Evolutionary conservation across 2,797 vertebrate species (phyloP).

Genomic region (Cichlasoma orientale): DNA sequence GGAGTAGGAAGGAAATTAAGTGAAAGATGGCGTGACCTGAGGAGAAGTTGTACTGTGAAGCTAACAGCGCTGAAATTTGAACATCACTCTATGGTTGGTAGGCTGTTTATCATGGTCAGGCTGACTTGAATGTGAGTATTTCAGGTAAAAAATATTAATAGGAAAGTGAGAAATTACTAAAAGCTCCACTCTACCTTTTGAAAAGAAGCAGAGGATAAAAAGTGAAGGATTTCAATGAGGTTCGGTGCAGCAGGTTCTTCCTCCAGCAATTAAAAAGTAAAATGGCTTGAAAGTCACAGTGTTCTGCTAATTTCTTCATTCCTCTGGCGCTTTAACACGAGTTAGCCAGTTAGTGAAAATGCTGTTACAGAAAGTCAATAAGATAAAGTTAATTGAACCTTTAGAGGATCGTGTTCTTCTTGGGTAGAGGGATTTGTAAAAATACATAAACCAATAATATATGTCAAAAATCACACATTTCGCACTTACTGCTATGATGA

Average conservation of each 20-base stretch:
- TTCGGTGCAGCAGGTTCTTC: background rate
- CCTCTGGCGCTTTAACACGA: no score
- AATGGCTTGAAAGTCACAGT: background rate
- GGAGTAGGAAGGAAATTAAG: background rate
- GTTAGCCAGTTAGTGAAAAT: no score
- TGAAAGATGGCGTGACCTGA: background rate
- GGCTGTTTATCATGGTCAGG: background rate
- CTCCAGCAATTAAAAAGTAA: background rate
- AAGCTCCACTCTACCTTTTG: background rate
- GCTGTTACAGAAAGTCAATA: no score
- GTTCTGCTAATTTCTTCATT: background rate
- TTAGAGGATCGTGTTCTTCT: no score
- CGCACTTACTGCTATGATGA: no score
- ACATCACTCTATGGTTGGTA: background rate
- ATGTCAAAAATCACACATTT: no score
- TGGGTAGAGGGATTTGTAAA: no score
- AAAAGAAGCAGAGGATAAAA: background rate
- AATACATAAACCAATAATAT: no score
- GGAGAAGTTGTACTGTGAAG: background rate
- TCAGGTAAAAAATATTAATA: background rate
- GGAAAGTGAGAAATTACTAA: background rate
- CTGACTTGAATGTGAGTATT: background rate
- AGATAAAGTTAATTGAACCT: no score
- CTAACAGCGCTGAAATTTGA: background rate
- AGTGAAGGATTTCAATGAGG: background rate